Evolutionary conservation across 2,113 vertebrate species (phyloP), one percentile per base, ranked within the genome.

Genomic region (Nerophis lumbriciformis): DNA sequence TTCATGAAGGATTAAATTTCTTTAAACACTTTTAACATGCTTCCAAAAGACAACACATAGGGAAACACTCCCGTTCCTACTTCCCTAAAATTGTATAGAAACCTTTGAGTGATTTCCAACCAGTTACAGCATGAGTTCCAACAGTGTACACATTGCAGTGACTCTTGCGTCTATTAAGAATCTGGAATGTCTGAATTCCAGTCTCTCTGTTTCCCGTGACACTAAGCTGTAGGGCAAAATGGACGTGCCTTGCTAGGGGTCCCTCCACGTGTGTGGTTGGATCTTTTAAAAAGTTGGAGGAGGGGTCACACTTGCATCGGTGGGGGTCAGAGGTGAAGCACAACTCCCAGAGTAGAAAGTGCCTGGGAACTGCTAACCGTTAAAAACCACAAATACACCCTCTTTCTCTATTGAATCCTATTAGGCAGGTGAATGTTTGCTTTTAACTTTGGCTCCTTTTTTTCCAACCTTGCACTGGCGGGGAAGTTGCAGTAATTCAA

Each of bases 261-360:
- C 81, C 72, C 72, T 79, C 83, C 83, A 82, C 79, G 72, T 85
- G 83, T 85, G 79, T 85, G 83, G 77, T 75, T 71, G 80, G 77
- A 77, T 80, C 75, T 69, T 72, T 79, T 68, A 53, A 80, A 80
- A 72, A 66, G 75, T 83, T 81, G 77, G 76, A 79, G 82, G 73
- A 72, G 82, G 72, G 83, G 67, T 83, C 76, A 80, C 57, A 77
- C 76, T 87, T 77, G 73, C 64, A 72, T 71, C 69, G 66, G 52
- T 78, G 62, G 56, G 58, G 87, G 80, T 87, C 77, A 88, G 52
- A 85, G 83, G 82, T 82, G 77, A 75, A 42, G 28, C 78, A 79
- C 77, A 78, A 68, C 71, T 73, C 45, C 45, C 51, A 0, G 12
- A 70, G 65, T 28, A 16, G 64, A 79, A 86, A 80, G 76, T 78